Conservation (phyloP, 1,140 invertebrate species). For the Heterodera carotae region DNA sequence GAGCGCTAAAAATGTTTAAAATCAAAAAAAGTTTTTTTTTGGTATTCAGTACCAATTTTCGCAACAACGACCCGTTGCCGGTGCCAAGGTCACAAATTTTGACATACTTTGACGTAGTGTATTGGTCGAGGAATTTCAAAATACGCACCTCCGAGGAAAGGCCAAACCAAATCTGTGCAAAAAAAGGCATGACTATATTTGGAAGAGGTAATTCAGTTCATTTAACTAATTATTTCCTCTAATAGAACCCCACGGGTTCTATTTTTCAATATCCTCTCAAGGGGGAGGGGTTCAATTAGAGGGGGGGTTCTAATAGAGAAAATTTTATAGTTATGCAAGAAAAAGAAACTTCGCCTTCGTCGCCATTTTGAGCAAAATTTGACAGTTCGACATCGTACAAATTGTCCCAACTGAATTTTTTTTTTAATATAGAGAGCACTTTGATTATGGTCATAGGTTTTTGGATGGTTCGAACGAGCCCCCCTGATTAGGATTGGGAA, state of each 20-base stretch:
- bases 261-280: no score
- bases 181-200: no score
- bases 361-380: conserved; percentile 81
- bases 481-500: no score
- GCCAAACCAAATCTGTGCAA: conserved; percentile 72
- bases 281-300: no score
- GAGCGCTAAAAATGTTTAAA: conserved; percentile 66
- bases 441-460: no score
- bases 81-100: conserved; percentile 75
- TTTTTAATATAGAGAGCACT: no score
- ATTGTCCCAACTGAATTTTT: conserved; percentile 76
- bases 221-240: no score
- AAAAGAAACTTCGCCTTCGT: conserved; percentile 80
- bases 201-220: no score
- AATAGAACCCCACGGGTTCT: no score
- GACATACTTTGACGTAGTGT: conserved; percentile 45
- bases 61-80: conserved; percentile 84
- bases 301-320: no score
- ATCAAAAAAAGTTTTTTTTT: conserved; percentile 20
- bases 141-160: conserved; percentile 77
- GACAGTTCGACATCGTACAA: conserved; percentile 78
- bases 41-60: conserved; percentile 72
- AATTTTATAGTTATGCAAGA: no score
- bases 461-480: no score
- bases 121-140: conserved; percentile 70